Evolutionary conservation across 2,113 vertebrate species (phyloP).

Genomic region (Scortum barcoo): DNA sequence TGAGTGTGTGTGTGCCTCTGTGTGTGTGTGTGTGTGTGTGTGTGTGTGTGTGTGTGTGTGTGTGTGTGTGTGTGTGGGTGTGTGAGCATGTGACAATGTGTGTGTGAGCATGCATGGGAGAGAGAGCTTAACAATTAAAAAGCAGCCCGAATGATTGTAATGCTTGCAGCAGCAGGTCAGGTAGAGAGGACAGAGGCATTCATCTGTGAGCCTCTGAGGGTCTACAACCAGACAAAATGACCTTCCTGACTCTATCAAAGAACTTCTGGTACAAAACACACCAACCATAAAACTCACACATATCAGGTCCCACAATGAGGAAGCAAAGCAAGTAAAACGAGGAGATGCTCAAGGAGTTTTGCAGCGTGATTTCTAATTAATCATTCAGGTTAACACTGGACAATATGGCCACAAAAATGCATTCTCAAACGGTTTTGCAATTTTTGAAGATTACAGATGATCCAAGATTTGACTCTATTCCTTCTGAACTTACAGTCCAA

Average conservation of each 20-base stretch:
- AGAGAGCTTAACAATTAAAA: conserved; percentile 73
- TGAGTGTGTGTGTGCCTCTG: neutral
- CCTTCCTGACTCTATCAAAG: conserved; percentile 67
- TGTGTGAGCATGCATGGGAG: conserved; percentile 13
- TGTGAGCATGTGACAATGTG: too few species aligned
- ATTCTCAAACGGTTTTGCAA: neutral
- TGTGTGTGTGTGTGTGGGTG: neutral
- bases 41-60: conserved; percentile 2
- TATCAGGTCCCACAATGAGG: conserved; percentile 42
- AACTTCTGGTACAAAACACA: conserved; percentile 61
- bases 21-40: neutral
- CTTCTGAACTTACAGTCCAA: neutral
- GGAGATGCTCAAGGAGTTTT: conserved; percentile 2
- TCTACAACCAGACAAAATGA: conserved; percentile 65
- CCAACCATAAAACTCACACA: conserved; percentile 57
- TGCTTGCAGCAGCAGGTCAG: conserved; percentile 70
- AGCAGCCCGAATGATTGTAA: conserved; percentile 56
- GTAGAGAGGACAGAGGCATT: conserved; percentile 68
- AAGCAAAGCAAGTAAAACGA: conserved; percentile 27
- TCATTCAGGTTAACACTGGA: neutral
- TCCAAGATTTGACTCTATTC: neutral
- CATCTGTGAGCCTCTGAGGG: conserved; percentile 74
- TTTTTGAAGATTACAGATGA: neutral
- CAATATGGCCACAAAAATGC: neutral
- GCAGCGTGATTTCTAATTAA: conserved; percentile 7